A percentile compares a stretch with the other conserved stretches of the same genome.
Conservation (phyloP, 1,140 invertebrate genomes). For the Ceratina australensis region DNA sequence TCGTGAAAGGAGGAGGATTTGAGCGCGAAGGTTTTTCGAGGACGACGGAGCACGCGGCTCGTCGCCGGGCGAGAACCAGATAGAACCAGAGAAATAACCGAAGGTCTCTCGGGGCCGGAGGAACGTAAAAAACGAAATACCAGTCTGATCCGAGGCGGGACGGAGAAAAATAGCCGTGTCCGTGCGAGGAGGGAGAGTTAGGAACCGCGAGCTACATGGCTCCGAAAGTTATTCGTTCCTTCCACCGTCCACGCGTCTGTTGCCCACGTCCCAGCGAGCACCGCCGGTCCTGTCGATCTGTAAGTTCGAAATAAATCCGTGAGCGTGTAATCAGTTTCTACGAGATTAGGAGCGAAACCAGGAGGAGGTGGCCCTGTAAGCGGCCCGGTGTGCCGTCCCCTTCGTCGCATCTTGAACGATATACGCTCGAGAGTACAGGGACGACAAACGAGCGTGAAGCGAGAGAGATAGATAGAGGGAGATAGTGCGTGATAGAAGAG, state of each 20-base stretch:
- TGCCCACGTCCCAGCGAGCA: constrained; percentile 61
- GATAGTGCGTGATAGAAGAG: background rate
- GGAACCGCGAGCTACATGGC: constrained; percentile 69
- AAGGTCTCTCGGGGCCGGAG: background rate
- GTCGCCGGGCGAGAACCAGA: background rate
- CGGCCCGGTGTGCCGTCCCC: background rate
- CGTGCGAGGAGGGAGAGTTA: constrained; percentile 14
- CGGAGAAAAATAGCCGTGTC: constrained; percentile 21
- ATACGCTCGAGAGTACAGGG: constrained; percentile 8
- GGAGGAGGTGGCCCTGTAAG: background rate
- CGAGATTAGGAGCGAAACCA: background rate
- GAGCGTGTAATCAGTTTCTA: background rate
- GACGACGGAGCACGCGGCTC: background rate
- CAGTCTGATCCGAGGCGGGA: no score
- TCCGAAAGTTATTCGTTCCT: constrained; percentile 19
- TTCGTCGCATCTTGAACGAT: background rate
- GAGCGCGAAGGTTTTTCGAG: constrained; percentile 24
- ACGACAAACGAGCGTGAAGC: constrained; percentile 5
- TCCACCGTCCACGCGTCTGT: constrained; percentile 44
- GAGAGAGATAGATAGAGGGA: background rate
- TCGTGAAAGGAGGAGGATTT: constrained; percentile 24
- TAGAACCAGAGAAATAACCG: background rate
- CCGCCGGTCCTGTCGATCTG: constrained; percentile 69
- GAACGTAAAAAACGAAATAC: constrained; percentile 10
- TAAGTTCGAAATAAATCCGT: constrained; percentile 72